Base-by-base conservation (phyloP, 2,797 vertebrate species). In the Phaenicophaeus curvirostris region DNA sequence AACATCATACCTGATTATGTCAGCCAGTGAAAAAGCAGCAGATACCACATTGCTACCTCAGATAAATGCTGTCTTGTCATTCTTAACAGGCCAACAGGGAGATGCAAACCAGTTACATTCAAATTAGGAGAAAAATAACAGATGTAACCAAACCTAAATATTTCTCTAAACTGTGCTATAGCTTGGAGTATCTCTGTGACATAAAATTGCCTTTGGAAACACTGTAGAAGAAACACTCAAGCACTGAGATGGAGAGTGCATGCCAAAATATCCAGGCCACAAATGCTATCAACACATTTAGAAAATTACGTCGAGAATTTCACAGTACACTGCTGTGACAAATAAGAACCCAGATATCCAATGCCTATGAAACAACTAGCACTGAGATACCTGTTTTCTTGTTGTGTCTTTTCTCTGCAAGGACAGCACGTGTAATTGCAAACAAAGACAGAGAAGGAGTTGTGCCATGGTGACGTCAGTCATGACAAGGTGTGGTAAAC, bases 221-320 rank as follows among this genome's bases (percentile, higher is more conserved):
- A 57, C 9, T 42, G 54, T 14, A 82, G 71, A 68, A 87, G 55
- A 90, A 72, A 53, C 15, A 67, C 15, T 67, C 14, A 27, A 51
- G 20, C 11, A 73, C 31, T 68, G 67, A 87, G 13, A 57, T 46
- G 41, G 27, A 90, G 75, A 68, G 33, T 41, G 19, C 18, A 15
- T 0, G 0, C 31, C n/a, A 59, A 65, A 87, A 65, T 61, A 61
- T 11, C 7, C 0, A 0, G 58, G 50, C 23, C 46, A 27, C 37
- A 72, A 63, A 63, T 11, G 48, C 4, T 8, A 20, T 58, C 13
- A 31, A 42, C 18, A 27, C 31, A n/a, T 16, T 72, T 78, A 4
- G 1, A 16, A 76, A 68, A 53, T 44, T 0, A 39, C 46, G 65
- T 42, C 50, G 39, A 85, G 41, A 80, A 28, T 73, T 68, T 61